These are phyloP conservation scores for Lasioglossum calceatum DNA, from an alignment of 2,888 invertebrate species.

Conservation along the genomic window DNA sequence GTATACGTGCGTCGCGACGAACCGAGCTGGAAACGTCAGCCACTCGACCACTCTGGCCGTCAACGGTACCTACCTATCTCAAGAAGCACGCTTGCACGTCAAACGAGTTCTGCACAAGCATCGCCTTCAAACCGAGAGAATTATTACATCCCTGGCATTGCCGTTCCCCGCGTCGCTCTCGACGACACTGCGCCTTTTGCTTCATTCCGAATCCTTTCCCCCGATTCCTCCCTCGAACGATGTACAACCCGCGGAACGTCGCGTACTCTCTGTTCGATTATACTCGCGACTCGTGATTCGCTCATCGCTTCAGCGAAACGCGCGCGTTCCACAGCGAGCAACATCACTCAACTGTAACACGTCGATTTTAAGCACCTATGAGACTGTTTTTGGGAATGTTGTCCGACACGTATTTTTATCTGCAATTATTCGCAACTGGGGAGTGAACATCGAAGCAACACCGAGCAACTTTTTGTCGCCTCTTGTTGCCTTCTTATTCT, in stretches of 20 bases:
- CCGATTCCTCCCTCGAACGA: neutral
- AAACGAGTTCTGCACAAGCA: slow-evolving; percentile 58
- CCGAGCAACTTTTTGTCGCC: no score
- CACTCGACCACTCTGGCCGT: slow-evolving; percentile 86
- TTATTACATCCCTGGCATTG: slow-evolving; percentile 7
- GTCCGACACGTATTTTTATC: neutral
- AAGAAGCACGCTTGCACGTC: slow-evolving; percentile 65
- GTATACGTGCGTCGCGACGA: slow-evolving; percentile 87
- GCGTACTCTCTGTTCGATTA: neutral
- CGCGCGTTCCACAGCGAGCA: neutral
- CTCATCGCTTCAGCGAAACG: neutral
- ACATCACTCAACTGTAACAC: neutral
- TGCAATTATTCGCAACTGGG: neutral
- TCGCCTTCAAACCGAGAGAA: slow-evolving; percentile 30
- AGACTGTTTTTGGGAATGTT: neutral
- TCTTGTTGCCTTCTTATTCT: no score
- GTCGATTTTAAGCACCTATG: neutral
- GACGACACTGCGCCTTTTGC: neutral
- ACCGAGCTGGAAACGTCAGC: slow-evolving; percentile 86
- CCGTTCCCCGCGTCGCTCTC: slow-evolving; percentile 12
- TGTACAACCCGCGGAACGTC: neutral
- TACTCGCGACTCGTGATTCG: neutral
- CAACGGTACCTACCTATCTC: slow-evolving; percentile 85
- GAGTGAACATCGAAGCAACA: no score
- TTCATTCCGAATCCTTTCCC: neutral